phyloP scores from a whole-genome alignment of 2,113 vertebrate genomes.

The Hirundichthys speculiger region DNA sequence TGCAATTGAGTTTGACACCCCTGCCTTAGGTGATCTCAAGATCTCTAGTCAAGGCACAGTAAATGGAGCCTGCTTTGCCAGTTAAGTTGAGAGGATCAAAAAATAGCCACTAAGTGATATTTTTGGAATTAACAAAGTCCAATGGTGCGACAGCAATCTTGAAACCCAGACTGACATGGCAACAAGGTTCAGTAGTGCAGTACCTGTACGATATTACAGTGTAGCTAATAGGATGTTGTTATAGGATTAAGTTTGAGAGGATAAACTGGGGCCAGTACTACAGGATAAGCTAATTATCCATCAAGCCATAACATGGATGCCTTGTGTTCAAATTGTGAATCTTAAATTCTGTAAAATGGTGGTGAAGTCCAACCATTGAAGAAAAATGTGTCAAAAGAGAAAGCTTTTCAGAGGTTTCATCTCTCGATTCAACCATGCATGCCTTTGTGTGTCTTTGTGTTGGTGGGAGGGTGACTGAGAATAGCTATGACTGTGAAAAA shows the following conservation, averaged over 20 bases:
- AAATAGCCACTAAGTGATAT: not conserved
- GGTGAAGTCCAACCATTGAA: not conserved
- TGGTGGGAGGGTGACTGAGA: slow-evolving; percentile 35
- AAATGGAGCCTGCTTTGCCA: slow-evolving; percentile 9
- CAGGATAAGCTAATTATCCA: slow-evolving; percentile 73
- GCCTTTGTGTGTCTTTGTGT: slow-evolving; percentile 20
- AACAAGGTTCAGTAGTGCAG: slow-evolving; percentile 1
- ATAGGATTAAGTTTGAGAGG: slow-evolving; percentile 71
- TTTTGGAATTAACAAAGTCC: not conserved
- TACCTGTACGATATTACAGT: not conserved
- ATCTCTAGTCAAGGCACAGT: slow-evolving; percentile 4
- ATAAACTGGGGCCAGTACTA: slow-evolving; percentile 51
- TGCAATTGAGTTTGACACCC: too few species aligned
- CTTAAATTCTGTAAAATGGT: slow-evolving; percentile 12
- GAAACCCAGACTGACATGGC: not conserved
- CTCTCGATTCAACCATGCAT: slow-evolving; percentile 8
- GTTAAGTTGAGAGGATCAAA: slow-evolving; percentile 6
- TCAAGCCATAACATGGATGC: slow-evolving; percentile 10
- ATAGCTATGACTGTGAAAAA: slow-evolving; percentile 69
- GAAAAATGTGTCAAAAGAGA: slow-evolving; percentile 2
- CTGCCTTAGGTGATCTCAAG: slow-evolving; percentile 50
- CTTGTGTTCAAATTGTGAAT: not conserved
- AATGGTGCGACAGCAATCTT: not conserved
- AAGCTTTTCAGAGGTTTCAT: slow-evolving; percentile 6
- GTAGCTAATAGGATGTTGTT: slow-evolving; percentile 39